Evolutionary conservation across 2,888 invertebrate species (phyloP), one percentile per base, ranked within the genome.

Genomic region (Trachelus troglodyta): DNA sequence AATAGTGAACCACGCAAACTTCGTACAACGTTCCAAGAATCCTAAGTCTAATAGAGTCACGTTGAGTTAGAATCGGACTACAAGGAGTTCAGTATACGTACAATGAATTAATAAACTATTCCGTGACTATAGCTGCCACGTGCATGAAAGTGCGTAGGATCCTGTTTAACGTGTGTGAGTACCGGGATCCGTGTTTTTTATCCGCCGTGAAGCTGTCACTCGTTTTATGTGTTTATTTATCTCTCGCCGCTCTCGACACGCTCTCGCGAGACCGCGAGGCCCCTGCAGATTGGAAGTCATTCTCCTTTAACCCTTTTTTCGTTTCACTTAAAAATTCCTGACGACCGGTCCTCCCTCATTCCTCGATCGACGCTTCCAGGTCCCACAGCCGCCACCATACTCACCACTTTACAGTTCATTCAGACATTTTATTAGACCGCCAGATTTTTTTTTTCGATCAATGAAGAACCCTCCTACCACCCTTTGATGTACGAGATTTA

Each of bases 191-290:
- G 79, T 82, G 85, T 73, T 88, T 87, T 89, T 88, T 87, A 86
- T 84, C 82, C 82, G 75, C 83, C 87, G 85, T 83, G 84, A 87
- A 87, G 87, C 89, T 88, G 89, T 88, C 88, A 87, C 84, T 81
- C 79, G 83, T 87, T 88, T 89, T 87, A 88, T 85, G 83, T 84
- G 85, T 89, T 88, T 89, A 88, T 89, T 89, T 89, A 87, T 87
- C 86, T 86, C 83, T 76, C 78, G 34, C 56, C 69, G 11, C 82
- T 78, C 81, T 75, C 79, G 81, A 75, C 73, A 74, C 31, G 69
- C 79, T 79, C 76, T 81, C 76, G 79, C 34, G 73, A 79, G 79
- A 37, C 78, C 69, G 71, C 73, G 33, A 15, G 79, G 71, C 76
- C 79, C 77, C 79, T 78, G 74, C 74, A 30, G 79, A 82, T 85